Conservation (phyloP, 1,140 invertebrate genomes). For the Drosophila kepulauana region DNA sequence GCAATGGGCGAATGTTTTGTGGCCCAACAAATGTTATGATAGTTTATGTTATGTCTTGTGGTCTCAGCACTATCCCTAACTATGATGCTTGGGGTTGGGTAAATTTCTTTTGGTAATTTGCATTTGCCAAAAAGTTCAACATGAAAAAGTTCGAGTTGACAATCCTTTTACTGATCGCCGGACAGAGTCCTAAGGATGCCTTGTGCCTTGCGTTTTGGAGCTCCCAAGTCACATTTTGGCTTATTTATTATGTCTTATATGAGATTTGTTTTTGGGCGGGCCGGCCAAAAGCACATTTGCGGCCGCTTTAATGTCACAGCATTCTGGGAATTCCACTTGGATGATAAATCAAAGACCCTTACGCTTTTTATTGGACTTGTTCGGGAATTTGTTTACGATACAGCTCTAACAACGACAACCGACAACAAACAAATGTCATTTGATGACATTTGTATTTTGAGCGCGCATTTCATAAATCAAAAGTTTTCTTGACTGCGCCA, state of each 20-base stretch:
- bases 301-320: constrained; percentile 54
- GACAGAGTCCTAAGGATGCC: not conserved
- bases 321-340: constrained; percentile 56
- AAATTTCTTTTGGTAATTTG: constrained; percentile 47
- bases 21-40: constrained; percentile 38
- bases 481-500: constrained; percentile 59
- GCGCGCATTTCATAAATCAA: constrained; percentile 80
- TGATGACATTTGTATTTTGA: constrained; percentile 82
- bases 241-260: constrained; percentile 74
- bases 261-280: constrained; percentile 47
- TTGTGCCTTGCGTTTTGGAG: not conserved
- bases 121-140: constrained; percentile 53
- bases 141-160: constrained; percentile 41
- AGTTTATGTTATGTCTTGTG: constrained; percentile 26
- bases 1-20: constrained; percentile 60
- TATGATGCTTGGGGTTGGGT: not conserved
- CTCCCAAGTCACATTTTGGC: constrained; percentile 58
- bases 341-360: constrained; percentile 49
- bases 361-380: constrained; percentile 80
- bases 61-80: not conserved
- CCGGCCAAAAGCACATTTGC: constrained; percentile 54
- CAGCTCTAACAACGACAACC: constrained; percentile 14
- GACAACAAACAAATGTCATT: constrained; percentile 63
- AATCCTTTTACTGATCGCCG: constrained; percentile 37
- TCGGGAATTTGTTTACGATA: constrained; percentile 66